These are phyloP conservation scores for Phalangium opilio DNA, from an alignment of 2,888 invertebrate genomes.

Conservation along the genomic window DNA sequence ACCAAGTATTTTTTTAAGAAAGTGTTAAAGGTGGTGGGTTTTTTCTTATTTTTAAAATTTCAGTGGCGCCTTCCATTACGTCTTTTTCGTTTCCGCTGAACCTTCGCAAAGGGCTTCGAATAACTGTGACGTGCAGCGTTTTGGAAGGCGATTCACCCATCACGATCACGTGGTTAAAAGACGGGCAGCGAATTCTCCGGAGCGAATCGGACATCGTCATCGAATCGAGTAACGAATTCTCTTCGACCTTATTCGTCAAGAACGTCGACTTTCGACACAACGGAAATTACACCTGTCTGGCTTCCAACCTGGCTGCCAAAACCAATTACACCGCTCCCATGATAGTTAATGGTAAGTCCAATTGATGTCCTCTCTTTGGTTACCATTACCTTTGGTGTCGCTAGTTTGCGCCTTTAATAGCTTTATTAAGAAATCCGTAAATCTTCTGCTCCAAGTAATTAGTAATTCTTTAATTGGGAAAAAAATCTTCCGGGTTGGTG, in stretches of 20 bases:
- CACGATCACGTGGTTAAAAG: slow-evolving; percentile 36
- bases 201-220: slow-evolving; percentile 7
- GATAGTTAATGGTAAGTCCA: slow-evolving; percentile 18
- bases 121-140: slow-evolving; percentile 34
- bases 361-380: neutral
- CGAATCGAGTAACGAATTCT: slow-evolving; percentile 17
- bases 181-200: slow-evolving; percentile 27
- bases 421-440: too few species aligned
- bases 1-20: too few species aligned
- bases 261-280: slow-evolving; percentile 16
- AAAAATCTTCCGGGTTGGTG: too few species aligned
- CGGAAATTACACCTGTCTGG: slow-evolving; percentile 19
- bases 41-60: slow-evolving; percentile 10
- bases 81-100: slow-evolving; percentile 32
- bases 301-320: slow-evolving; percentile 15
- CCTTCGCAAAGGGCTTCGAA: slow-evolving; percentile 35
- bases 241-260: slow-evolving; percentile 20
- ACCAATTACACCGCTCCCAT: slow-evolving; percentile 13
- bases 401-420: too few species aligned
- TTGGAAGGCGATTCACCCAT: slow-evolving; percentile 27
- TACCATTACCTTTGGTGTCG: too few species aligned
- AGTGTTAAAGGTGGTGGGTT: too few species aligned
- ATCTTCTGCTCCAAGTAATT: too few species aligned
- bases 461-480: too few species aligned
- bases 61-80: slow-evolving; percentile 39